Percentiles rank a stretch among this genome's conserved stretches.
Conservation (phyloP, 2,113 vertebrate species). For the Corapipo altera region DNA sequence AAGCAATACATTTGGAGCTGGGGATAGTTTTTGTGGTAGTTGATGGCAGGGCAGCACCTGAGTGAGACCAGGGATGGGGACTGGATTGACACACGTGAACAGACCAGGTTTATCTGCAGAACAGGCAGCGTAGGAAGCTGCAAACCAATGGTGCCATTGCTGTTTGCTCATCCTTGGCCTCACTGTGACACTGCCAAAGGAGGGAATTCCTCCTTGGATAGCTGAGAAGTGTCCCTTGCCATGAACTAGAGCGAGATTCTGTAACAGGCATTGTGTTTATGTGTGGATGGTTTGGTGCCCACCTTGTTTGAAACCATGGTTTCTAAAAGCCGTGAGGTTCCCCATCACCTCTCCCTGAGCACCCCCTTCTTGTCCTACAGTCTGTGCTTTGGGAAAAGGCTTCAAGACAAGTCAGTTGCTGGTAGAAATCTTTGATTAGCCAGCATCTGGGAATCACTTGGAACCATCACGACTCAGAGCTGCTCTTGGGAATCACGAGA, state of each 20-base stretch:
- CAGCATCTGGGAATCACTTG: background rate
- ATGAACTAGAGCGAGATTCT: background rate
- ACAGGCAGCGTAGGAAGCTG: background rate
- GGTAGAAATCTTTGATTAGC: background rate
- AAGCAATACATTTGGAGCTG: background rate
- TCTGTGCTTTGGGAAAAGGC: background rate
- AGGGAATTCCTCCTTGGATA: background rate
- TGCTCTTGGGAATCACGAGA: background rate
- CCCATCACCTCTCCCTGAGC: background rate
- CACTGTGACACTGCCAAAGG: background rate
- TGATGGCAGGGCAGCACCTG: background rate
- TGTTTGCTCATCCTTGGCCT: background rate
- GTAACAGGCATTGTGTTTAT: too few relatives aligned
- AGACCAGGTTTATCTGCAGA: background rate
- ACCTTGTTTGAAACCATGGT: background rate
- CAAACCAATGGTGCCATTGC: background rate
- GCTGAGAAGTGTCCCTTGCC: background rate
- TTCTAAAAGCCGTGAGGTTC: background rate
- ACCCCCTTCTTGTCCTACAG: background rate
- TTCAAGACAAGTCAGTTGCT: background rate
- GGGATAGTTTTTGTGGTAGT: background rate
- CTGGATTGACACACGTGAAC: background rate
- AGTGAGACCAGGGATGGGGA: background rate
- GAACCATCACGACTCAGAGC: background rate
- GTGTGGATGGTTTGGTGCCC: background rate